Base-by-base conservation (phyloP, 2,888 invertebrate genomes). In the Agelastica alni region DNA sequence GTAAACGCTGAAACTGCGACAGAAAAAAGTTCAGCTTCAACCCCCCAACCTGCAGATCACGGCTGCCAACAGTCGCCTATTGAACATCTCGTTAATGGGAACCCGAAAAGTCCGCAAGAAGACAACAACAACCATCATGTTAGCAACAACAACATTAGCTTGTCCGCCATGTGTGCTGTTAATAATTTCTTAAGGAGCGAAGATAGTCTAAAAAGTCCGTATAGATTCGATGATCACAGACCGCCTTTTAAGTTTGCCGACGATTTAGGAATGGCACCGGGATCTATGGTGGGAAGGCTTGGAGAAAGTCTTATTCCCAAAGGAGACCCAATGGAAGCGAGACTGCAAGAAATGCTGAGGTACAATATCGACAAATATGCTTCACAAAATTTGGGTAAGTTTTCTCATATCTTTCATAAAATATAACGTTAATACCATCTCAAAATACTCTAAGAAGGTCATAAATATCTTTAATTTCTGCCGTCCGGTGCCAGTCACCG, bases 281-380 rank as follows among this genome's bases (percentile, higher is more conserved):
- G 91, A 30, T 88, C 91, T 1, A 89, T 92, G 80, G 90, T 90
- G 46, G 89, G 91, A 4, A 82, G 92, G 2, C 80, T 92, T 44
- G 92, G 92, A n/a, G 93, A 93, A 70, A 93, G 93, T 6, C 83
- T 93, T 47, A 93, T 94, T 66, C 93, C 93, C 17, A 94, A 94
- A 72, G 92, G 93, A 46, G 93, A 93, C 74, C 93, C 93, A 14
- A 93, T 94, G 93, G 94, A 94, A 76, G 94, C 94, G 39, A 82
- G 91, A 54, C 81, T 95, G 37, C 95, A 95, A 72, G 95, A 95
- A 77, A 93, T 94, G 91, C 81, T 95, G 58, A 83, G 94, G 67
- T 93, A 93, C 80, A 95, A 95, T 76, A 95, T 95, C 88, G 95
- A 95, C 81, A 94, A 94, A 76, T 94, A 93, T 77, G 93, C 94